Percentiles rank a stretch among this genome's conserved stretches.
phyloP scores from a whole-genome alignment of 2,113 vertebrate genomes.

The Acrocephalus arundinaceus region DNA sequence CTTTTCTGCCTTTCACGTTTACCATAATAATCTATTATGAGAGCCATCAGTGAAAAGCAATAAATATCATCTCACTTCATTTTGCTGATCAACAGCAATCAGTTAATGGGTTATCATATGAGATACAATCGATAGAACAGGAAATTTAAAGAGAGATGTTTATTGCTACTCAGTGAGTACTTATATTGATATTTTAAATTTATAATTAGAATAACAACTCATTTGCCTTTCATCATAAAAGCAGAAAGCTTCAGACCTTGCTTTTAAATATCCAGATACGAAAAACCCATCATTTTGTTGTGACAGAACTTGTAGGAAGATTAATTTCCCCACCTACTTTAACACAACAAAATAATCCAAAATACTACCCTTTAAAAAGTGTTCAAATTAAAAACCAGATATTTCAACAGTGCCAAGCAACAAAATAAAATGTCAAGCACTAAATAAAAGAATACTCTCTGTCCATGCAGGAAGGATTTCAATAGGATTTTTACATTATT shows the following conservation, averaged over 20 bases:
- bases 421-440: neutral
- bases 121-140: constrained; percentile 45
- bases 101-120: neutral
- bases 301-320: neutral
- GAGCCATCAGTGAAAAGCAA: neutral
- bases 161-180: constrained; percentile 23
- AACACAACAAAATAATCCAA: neutral
- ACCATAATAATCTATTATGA: neutral
- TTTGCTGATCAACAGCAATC: constrained; percentile 46
- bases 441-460: neutral
- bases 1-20: neutral
- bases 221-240: constrained; percentile 22
- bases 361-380: neutral
- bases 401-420: neutral
- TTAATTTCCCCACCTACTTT: neutral
- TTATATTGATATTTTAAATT: constrained; percentile 38
- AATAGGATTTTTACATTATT: neutral
- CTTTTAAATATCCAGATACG: neutral
- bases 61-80: constrained; percentile 30
- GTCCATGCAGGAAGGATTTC: neutral
- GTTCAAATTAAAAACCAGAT: neutral
- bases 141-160: constrained; percentile 31
- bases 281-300: neutral
- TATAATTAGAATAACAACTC: constrained; percentile 37
- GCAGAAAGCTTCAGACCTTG: neutral